Conservation (phyloP, 1,140 invertebrate genomes). For the Zaprionus capensis region DNA sequence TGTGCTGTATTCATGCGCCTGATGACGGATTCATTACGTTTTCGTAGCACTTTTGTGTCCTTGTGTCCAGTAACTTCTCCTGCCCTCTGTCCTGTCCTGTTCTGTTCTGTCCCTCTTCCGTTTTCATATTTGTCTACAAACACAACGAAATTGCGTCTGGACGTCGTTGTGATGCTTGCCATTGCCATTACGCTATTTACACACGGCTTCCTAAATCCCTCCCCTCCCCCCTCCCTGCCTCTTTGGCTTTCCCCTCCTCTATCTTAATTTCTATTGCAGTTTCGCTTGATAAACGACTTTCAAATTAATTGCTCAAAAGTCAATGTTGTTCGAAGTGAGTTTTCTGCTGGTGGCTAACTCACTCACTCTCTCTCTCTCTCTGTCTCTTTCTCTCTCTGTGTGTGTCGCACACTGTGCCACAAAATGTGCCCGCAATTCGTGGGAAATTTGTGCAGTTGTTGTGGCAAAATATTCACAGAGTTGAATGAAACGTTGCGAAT, state of each 20-base stretch:
- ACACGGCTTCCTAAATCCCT: neutral
- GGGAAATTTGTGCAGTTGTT: neutral
- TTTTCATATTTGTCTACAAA: conserved; percentile 33
- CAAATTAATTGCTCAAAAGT: conserved; percentile 47
- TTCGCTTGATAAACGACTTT: conserved; percentile 27
- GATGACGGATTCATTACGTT: conserved; percentile 29
- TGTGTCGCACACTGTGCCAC: neutral
- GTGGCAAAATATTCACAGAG: neutral
- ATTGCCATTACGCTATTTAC: conserved; percentile 36
- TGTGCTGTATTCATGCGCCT: conserved; percentile 1
- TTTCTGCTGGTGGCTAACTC: neutral
- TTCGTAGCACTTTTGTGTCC: conserved; percentile 22
- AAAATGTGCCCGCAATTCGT: neutral
- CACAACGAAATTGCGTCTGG: conserved; percentile 10
- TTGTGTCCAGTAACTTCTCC: conserved; percentile 5
- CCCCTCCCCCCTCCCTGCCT: neutral
- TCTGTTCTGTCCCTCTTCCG: neutral
- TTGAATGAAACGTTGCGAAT: neutral
- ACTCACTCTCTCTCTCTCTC: neutral
- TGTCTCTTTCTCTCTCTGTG: no score
- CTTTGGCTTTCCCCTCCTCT: neutral
- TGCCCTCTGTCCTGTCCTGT: neutral
- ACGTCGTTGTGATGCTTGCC: conserved; percentile 1
- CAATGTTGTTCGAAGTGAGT: conserved; percentile 18
- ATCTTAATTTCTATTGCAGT: neutral